Base-by-base conservation (phyloP, 1,140 invertebrate species). In the Lepidostoma basale region DNA sequence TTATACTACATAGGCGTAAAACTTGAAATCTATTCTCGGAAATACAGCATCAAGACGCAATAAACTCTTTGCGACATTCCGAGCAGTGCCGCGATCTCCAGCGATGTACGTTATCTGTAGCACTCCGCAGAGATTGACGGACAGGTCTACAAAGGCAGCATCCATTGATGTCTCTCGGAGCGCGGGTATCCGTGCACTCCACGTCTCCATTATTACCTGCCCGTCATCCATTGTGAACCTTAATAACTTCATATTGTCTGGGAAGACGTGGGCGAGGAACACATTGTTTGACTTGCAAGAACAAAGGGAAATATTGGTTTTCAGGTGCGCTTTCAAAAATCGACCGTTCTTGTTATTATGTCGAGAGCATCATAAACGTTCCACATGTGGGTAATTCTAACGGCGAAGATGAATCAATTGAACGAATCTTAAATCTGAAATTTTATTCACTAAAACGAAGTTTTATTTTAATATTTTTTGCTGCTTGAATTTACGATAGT, bases 161-260 rank as follows among this genome's bases (percentile, higher is more conserved):
- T 64, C 62, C 67, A 69, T 56, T 62, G 44, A 62, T 14, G 58
- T 59, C 18, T 63, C 60, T 30, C 33, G n/a, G 25, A 18, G 65
- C 49, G 36, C 23, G 45, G 44, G 16, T 23, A 20, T 33, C 52
- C 25, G 25, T 42, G 39, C 47, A 42, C 30, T 12, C 22, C 9
- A 40, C 25, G 42, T 63, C 60, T 63, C 16, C 42, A 44, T 63
- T 63, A 42, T 63, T 23, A 14, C 42, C 14, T 14, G 54, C 30
- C 36, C 56, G 33, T 23, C 56, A 10, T 40, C 58, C 39, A 42
- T 62, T 62, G 58, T 62, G 58, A 23, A 25, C n/a, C 25, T 47
- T 69, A 69, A 69, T 69, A 64, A 64, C 67, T 69, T 69, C 62
- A 69, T 69, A 69, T 64, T 64, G 62, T 64, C 52, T 64, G 67